Percentiles rank a stretch among this genome's conserved stretches.
These are phyloP conservation scores for Melanerpes aurifrons DNA, from an alignment of 2,113 vertebrate species.

Conservation along the genomic window DNA sequence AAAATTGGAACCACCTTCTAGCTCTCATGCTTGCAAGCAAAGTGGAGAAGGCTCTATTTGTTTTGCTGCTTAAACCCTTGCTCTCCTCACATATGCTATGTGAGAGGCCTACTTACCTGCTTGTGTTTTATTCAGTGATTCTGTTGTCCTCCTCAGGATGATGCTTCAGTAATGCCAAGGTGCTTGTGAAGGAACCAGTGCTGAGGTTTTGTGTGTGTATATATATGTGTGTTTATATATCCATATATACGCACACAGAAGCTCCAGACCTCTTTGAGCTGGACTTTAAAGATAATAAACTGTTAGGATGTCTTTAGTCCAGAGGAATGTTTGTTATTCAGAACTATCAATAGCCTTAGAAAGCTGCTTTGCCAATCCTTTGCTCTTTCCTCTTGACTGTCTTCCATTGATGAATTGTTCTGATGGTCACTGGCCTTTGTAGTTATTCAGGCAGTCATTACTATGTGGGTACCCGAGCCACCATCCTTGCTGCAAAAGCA, in stretches of 20 bases:
- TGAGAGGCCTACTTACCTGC: not conserved
- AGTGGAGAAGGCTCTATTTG: not conserved
- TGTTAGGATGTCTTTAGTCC: not conserved
- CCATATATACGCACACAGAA: not conserved
- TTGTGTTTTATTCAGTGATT: not conserved
- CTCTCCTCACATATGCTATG: not conserved
- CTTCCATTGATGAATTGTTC: not conserved
- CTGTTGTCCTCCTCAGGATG: not conserved
- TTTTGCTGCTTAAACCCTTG: not conserved
- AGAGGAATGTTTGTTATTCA: not conserved
- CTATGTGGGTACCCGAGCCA: fast-evolving
- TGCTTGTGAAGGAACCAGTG: not conserved
- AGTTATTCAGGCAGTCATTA: not conserved
- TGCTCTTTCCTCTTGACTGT: not conserved
- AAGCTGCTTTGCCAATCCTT: not conserved
- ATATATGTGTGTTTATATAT: not conserved
- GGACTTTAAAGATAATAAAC: not conserved
- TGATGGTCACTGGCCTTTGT: not conserved
- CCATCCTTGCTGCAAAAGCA: not conserved
- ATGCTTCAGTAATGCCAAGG: not conserved
- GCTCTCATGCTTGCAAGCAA: not conserved
- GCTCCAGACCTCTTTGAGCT: not conserved
- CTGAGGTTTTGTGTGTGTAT: not conserved
- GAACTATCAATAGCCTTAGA: not conserved
- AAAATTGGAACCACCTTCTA: not conserved